These are phyloP conservation scores for Ooceraea biroi DNA, from an alignment of 1,140 invertebrate genomes.

Conservation along the genomic window DNA sequence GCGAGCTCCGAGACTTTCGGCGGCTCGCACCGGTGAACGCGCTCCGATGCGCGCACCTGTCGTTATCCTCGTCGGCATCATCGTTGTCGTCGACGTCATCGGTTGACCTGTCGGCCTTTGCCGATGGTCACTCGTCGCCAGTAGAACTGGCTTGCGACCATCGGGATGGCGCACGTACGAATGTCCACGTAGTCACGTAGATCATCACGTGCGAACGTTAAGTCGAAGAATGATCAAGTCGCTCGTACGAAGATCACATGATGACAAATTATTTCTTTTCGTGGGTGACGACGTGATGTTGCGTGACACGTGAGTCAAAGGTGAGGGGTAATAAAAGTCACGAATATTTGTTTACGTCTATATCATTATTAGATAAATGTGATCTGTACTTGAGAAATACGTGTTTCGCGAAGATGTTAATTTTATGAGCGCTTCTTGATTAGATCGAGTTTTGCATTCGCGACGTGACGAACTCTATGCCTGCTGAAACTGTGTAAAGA, in stretches of 20 bases:
- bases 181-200: background rate
- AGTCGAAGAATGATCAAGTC: background rate
- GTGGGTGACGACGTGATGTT: background rate
- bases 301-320: background rate
- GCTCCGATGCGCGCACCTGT: constrained; percentile 3
- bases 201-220: background rate
- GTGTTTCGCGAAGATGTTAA: too few species aligned
- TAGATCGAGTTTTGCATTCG: too few species aligned
- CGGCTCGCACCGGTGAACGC: background rate
- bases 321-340: background rate
- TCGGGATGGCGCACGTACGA: background rate
- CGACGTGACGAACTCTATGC: too few species aligned
- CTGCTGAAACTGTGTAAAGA: too few species aligned
- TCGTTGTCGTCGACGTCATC: too few species aligned
- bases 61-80: too few species aligned
- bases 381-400: too few species aligned
- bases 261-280: background rate
- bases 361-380: too few species aligned
- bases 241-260: background rate
- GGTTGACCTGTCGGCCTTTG: too few species aligned
- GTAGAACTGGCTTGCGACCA: background rate
- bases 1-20: background rate
- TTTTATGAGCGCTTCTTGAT: too few species aligned
- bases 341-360: too few species aligned
- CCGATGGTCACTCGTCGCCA: background rate